Conservation (phyloP, 2,113 vertebrate genomes). For the Paramisgurnus dabryanus region DNA sequence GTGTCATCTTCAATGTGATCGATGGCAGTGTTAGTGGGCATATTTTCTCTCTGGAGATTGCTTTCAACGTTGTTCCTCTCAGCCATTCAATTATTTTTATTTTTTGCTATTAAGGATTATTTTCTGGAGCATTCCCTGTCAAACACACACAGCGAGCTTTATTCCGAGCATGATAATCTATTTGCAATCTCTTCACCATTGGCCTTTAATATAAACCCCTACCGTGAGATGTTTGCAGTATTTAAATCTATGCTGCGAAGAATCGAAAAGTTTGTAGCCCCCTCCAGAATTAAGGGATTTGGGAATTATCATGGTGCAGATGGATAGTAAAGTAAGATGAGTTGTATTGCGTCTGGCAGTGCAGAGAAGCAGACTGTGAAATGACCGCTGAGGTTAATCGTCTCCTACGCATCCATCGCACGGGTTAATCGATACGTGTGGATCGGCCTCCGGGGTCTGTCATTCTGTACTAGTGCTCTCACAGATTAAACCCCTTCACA, state of each 20-base stretch:
- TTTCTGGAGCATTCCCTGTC: conserved; percentile 12
- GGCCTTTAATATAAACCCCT: neutral
- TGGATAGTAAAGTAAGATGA: conserved; percentile 1
- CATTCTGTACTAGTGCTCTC: neutral
- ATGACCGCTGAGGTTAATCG: conserved; percentile 44
- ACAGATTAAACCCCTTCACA: conserved; percentile 14
- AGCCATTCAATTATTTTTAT: conserved; percentile 16
- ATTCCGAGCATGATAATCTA: conserved; percentile 18
- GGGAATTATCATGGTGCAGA: conserved; percentile 28
- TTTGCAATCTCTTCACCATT: conserved; percentile 2
- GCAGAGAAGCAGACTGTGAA: conserved; percentile 50
- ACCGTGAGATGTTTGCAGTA: neutral
- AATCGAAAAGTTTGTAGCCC: conserved; percentile 15
- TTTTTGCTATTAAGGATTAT: conserved; percentile 7
- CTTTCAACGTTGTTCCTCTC: conserved; percentile 41
- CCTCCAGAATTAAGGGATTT: conserved; percentile 16
- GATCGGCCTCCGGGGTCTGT: conserved; percentile 21
- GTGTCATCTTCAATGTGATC: conserved; percentile 53
- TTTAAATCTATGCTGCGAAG: neutral
- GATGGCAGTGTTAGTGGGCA: conserved; percentile 34
- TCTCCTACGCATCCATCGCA: neutral
- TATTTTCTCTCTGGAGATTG: conserved; percentile 50
- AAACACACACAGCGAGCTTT: conserved; percentile 25
- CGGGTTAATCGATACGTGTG: conserved; percentile 35
- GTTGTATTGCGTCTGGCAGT: conserved; percentile 58